These are phyloP conservation scores for Enteromius viviparus DNA, from an alignment of 2,797 vertebrate genomes.

Conservation along the genomic window DNA sequence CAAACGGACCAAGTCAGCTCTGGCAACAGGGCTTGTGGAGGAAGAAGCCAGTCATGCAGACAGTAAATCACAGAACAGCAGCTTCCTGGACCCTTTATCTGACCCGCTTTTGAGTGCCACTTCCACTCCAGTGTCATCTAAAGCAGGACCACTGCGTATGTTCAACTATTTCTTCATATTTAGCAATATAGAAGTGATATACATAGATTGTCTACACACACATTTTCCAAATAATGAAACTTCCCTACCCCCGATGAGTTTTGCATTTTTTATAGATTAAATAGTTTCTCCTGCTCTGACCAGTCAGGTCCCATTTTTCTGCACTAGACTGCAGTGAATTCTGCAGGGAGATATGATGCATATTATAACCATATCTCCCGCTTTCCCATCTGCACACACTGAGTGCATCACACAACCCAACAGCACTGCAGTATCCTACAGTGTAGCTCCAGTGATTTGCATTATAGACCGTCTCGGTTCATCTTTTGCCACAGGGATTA, in stretches of 20 bases:
- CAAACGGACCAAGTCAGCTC: conserved; percentile 76
- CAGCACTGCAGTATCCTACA: neutral
- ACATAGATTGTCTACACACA: neutral
- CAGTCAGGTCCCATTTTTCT: conserved; percentile 46
- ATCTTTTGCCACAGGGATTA: conserved; percentile 12
- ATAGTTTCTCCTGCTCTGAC: conserved; percentile 30
- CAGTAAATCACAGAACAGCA: conserved; percentile 69
- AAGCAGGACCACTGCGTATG: conserved; percentile 83
- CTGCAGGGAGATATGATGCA: conserved; percentile 45
- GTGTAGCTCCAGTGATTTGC: neutral
- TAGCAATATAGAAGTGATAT: neutral
- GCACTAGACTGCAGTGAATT: conserved; percentile 19
- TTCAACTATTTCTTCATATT: conserved; percentile 25
- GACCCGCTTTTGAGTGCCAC: conserved; percentile 77
- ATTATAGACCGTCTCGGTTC: neutral
- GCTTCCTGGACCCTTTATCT: conserved; percentile 79
- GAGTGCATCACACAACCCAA: conserved; percentile 8
- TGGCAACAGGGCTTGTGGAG: conserved; percentile 71
- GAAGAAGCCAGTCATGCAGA: conserved; percentile 71
- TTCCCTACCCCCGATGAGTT: neutral
- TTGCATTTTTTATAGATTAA: conserved; percentile 12
- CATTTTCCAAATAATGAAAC: neutral
- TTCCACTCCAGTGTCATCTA: conserved; percentile 72
- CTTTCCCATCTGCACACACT: neutral
- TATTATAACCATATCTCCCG: conserved; percentile 26